Conservation (phyloP, 2,113 vertebrate genomes). For the human (Homo sapiens) region DNA sequence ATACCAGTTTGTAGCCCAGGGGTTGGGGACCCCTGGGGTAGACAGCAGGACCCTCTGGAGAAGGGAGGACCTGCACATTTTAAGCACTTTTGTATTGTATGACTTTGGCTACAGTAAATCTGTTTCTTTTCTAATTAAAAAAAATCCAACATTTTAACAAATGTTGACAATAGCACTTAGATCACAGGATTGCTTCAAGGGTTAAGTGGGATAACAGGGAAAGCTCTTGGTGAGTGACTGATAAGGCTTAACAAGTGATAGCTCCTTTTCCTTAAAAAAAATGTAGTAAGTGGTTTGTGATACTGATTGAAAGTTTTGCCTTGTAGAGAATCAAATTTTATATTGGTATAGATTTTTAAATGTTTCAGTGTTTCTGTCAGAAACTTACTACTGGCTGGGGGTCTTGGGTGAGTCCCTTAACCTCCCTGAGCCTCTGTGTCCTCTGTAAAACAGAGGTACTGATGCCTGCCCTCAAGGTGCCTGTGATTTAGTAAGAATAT, state of each 20-base stretch:
- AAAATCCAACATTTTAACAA: not conserved
- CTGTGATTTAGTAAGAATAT: not conserved
- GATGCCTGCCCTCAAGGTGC: not conserved
- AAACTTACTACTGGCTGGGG: not conserved
- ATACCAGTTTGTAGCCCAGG: too few relatives aligned
- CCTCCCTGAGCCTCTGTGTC: not conserved
- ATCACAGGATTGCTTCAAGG: not conserved
- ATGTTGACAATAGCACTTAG: not conserved
- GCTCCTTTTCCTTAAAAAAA: not conserved
- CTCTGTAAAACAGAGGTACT: not conserved
- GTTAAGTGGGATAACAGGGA: not conserved
- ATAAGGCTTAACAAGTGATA: not conserved
- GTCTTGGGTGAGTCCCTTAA: not conserved
- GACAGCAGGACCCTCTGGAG: not conserved
- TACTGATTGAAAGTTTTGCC: not conserved
- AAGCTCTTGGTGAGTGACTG: not conserved
- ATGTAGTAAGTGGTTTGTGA: not conserved
- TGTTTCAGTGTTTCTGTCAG: not conserved
- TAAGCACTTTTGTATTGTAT: not conserved
- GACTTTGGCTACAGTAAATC: not conserved
- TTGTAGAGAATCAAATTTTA: not conserved
- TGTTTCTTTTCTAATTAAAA: not conserved
- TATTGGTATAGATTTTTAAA: not conserved
- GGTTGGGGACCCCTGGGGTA: not conserved
- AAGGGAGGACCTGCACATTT: not conserved